These are phyloP conservation scores for Sarcoramphus papa DNA, from an alignment of 2,797 vertebrate species.

Conservation along the genomic window DNA sequence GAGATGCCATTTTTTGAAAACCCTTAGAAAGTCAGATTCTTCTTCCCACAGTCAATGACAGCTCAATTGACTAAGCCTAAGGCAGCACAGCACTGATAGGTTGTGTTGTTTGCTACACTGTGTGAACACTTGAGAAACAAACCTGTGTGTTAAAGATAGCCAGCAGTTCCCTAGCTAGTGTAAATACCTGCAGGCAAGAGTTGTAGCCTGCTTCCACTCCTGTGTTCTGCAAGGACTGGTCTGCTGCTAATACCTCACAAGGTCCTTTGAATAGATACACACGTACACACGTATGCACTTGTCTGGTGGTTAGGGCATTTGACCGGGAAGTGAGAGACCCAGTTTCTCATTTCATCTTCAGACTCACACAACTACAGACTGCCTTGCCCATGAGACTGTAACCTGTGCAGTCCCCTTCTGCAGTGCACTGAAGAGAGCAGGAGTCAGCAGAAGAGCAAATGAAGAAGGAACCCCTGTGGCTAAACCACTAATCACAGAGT, in stretches of 20 bases:
- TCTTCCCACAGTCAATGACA: background rate
- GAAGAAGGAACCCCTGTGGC: background rate
- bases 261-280: background rate
- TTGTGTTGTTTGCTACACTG: background rate
- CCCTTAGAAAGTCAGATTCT: background rate
- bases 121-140: background rate
- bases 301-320: background rate
- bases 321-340: background rate
- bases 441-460: background rate
- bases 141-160: background rate
- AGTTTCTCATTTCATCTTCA: background rate
- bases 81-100: background rate
- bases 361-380: background rate
- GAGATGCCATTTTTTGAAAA: background rate
- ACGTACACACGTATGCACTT: rapidly evolving
- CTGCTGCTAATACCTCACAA: background rate
- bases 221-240: background rate
- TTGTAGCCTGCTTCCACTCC: background rate
- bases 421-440: background rate
- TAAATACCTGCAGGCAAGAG: background rate
- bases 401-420: background rate
- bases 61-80: background rate
- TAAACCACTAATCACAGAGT: background rate
- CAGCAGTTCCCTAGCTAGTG: background rate
- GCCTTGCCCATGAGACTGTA: background rate